Evolutionary conservation across 2,888 invertebrate species (phyloP), one percentile per base, ranked within the genome.

Genomic region (Dysmachus trigonus): DNA sequence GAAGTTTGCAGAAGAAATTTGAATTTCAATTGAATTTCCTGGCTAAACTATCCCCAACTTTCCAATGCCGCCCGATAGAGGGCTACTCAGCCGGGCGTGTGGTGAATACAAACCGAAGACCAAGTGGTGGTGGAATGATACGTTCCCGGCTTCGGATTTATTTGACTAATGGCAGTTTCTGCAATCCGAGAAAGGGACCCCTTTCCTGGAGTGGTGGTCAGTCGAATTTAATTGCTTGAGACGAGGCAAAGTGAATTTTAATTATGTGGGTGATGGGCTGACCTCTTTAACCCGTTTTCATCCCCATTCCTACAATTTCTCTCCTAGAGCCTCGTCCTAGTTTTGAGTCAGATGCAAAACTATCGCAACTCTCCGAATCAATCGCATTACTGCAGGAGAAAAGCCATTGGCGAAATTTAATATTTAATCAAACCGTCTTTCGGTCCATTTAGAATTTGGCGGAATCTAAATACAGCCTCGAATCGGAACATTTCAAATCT

Each of bases 11-110:
- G 30, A 79, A 79, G 79, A 79, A 79, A 79, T 79, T 79, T 79
- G 51, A 79, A 79, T 79, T 79, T 51, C 79, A 79, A 79, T 79
- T 79, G 79, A 79, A 51, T 79, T 79, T 79, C 79, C 79, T 79
- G 79, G 79, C 6, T 27, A 73, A 79, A 51, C 79, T 79, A 79
- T 41, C 51, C 47, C 51, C 27, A n/a, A 35, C n/a, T 47, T 13
- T 5, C 8, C 35, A 13, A 0, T 10, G 0, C 18, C 18, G 22
- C 10, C 22, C 8, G 27, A 3, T 62, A 62, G 27, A 22, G 62
- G 22, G 62, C 62, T 35, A 35, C 76, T 35, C 22, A 76, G n/a
- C 31, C 27, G 3, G 79, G 31, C 51, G 30, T 79, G 79, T 47
- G 79, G 79, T 47, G 79, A 79, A 79, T 79, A 79, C 79, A 79